A percentile compares a stretch with the other conserved stretches of the same genome.
Conservation (phyloP, 2,797 vertebrate species). For the Basileuterus tristriatus region DNA sequence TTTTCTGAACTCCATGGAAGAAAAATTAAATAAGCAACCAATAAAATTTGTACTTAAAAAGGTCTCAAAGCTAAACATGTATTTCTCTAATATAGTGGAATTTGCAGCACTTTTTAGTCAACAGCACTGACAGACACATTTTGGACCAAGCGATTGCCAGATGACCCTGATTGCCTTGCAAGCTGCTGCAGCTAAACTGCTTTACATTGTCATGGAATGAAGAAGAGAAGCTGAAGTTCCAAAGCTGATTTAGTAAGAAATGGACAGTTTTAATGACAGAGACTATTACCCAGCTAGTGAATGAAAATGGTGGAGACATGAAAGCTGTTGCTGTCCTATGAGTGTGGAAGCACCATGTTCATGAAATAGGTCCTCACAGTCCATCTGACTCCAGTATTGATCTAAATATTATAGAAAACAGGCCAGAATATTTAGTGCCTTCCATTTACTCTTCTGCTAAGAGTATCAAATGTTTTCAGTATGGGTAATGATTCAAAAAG, state of each 20-base stretch:
- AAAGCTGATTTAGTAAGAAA: not conserved
- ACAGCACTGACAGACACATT: not conserved
- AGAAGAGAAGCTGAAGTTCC: not conserved
- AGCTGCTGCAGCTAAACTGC: not conserved
- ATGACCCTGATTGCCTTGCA: not conserved
- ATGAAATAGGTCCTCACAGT: not conserved
- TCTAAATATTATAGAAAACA: not conserved
- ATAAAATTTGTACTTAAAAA: not conserved
- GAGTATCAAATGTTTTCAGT: not conserved
- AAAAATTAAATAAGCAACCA: not conserved
- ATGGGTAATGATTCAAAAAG: not conserved
- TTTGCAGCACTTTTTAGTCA: not conserved
- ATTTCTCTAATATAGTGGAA: not conserved
- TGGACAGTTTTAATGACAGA: not conserved
- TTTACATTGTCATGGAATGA: not conserved
- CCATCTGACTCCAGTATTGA: not conserved
- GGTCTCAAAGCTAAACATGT: not conserved
- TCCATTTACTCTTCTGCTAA: not conserved
- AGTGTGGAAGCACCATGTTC: not conserved
- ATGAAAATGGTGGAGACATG: not conserved
- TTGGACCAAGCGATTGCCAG: not conserved
- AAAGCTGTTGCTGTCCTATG: not conserved
- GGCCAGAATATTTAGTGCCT: not conserved
- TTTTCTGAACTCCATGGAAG: not conserved
- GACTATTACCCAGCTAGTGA: not conserved